These are phyloP conservation scores for Hydroisotoma schaefferi DNA, from an alignment of 2,888 invertebrate genomes.

Conservation along the genomic window DNA sequence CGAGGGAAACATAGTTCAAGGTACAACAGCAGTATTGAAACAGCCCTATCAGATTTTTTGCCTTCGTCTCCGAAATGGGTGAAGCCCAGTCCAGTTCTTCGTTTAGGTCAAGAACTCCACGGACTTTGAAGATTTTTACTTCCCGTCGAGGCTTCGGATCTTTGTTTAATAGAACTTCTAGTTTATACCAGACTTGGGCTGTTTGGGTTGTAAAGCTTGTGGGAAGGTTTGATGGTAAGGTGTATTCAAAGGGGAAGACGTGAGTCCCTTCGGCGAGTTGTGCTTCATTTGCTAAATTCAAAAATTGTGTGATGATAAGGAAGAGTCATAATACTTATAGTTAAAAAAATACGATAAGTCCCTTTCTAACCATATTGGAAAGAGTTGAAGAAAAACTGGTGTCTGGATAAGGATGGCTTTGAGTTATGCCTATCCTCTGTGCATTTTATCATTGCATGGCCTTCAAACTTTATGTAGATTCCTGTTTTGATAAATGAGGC, in stretches of 20 bases:
- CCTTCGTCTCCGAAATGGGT: not conserved
- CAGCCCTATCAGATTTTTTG: not conserved
- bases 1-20: constrained; percentile 25
- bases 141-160: constrained; percentile 5
- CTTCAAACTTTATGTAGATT: constrained; percentile 13
- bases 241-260: constrained; percentile 73
- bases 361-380: constrained; percentile 7
- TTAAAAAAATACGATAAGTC: not conserved
- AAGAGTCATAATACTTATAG: not conserved
- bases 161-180: constrained; percentile 73
- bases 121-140: constrained; percentile 22
- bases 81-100: not conserved
- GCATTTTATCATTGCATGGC: constrained; percentile 15
- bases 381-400: constrained; percentile 3
- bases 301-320: too few species aligned
- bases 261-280: constrained; percentile 59
- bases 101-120: constrained; percentile 30
- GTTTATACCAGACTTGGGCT: constrained; percentile 72
- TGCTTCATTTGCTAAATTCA: not conserved
- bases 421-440: not conserved
- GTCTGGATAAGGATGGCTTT: not conserved
- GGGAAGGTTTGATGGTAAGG: constrained; percentile 68
- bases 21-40: constrained; percentile 15
- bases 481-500: too few species aligned
- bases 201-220: constrained; percentile 73